These are phyloP conservation scores for Malachius bipustulatus DNA, from an alignment of 2,888 invertebrate species.

Conservation along the genomic window DNA sequence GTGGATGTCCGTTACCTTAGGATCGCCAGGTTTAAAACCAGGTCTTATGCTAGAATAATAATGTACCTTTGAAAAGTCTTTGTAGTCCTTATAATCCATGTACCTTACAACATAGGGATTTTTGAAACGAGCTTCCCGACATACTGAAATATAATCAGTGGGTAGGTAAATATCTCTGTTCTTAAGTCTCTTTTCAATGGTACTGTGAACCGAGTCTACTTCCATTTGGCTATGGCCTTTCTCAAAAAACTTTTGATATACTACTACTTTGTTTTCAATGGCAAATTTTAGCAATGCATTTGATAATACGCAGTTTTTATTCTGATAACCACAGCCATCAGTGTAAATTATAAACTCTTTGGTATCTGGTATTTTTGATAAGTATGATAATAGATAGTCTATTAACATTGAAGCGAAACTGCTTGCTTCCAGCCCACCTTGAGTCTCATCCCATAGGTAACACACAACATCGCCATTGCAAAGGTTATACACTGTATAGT, in stretches of 20 bases:
- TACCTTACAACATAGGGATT: too few species aligned
- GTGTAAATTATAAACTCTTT: slow-evolving; percentile 12
- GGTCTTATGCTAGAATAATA: neutral
- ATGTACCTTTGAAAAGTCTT: neutral
- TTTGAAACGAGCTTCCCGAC: slow-evolving; percentile 11
- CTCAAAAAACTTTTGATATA: slow-evolving; percentile 13
- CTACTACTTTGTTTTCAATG: slow-evolving; percentile 7
- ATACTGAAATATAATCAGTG: slow-evolving; percentile 13
- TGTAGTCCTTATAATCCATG: slow-evolving; percentile 1
- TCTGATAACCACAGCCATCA: slow-evolving; percentile 15
- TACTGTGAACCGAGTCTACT: slow-evolving; percentile 13
- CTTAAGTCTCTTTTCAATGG: slow-evolving; percentile 8
- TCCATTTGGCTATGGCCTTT: slow-evolving; percentile 14
- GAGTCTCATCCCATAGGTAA: slow-evolving; percentile 15
- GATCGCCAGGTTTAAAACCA: slow-evolving; percentile 2
- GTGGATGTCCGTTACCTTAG: neutral
- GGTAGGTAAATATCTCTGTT: slow-evolving; percentile 15
- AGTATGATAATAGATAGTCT: slow-evolving; percentile 13
- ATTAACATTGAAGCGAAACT: slow-evolving; percentile 13
- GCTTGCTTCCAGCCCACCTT: slow-evolving; percentile 11
- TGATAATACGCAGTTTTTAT: slow-evolving; percentile 11
- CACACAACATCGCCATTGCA: slow-evolving; percentile 11
- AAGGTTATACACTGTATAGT: slow-evolving; percentile 17
- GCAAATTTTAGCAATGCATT: slow-evolving; percentile 12
- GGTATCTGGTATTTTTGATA: too few species aligned